Percentiles rank a stretch among this genome's conserved stretches.
Evolutionary conservation across 2,113 vertebrate genomes (phyloP).

Genomic region (Pholis gunnellus): DNA sequence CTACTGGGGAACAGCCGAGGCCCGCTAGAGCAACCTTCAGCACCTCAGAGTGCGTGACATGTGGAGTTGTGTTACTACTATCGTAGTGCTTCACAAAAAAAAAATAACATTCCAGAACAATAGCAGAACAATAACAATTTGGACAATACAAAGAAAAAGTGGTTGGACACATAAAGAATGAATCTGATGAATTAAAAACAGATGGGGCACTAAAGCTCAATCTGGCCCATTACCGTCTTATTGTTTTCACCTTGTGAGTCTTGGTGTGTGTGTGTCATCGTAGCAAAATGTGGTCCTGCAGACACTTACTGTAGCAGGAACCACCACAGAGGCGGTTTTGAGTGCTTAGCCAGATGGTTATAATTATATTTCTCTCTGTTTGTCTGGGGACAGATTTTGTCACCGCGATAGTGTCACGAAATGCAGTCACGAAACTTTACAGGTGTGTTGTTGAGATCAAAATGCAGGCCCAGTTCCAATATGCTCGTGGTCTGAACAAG

Average conservation of each 20-base stretch:
- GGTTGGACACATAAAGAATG: slow-evolving; percentile 2
- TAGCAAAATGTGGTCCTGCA: background rate
- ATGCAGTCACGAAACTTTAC: background rate
- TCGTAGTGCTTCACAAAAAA: background rate
- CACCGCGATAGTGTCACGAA: background rate
- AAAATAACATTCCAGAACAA: background rate
- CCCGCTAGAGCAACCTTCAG: slow-evolving; percentile 30
- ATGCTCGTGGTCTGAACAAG: too few relatives aligned
- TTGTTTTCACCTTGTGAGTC: background rate
- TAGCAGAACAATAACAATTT: background rate
- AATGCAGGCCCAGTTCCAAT: background rate
- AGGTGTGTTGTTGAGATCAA: background rate
- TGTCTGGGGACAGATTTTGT: background rate
- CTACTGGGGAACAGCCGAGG: slow-evolving; percentile 54
- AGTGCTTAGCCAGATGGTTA: background rate
- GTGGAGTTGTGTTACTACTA: slow-evolving; percentile 53
- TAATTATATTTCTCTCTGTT: background rate
- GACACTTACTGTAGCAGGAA: too few relatives aligned
- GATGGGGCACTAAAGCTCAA: background rate
- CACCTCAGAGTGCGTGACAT: slow-evolving; percentile 54
- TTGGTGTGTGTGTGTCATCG: background rate
- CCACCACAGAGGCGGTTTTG: too few relatives aligned
- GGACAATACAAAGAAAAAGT: background rate
- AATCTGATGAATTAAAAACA: background rate
- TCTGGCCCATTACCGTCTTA: background rate